phyloP scores from a whole-genome alignment of 2,888 invertebrate genomes.

The Rhaphigaster nebulosa region DNA sequence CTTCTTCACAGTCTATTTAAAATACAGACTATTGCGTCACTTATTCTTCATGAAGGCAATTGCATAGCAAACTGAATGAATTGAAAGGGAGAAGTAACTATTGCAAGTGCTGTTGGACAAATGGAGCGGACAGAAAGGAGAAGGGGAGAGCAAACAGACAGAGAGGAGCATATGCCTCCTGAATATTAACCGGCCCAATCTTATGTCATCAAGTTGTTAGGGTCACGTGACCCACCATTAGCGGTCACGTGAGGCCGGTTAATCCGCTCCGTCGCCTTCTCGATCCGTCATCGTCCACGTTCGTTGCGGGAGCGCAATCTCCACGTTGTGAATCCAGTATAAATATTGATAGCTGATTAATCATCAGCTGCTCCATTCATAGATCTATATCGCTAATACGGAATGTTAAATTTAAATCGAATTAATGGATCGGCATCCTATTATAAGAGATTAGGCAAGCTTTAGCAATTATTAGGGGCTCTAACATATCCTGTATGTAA shows the following conservation, averaged over 20 bases:
- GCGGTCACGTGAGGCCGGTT: constrained; percentile 51
- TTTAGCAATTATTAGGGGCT: neutral
- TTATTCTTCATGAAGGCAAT: neutral
- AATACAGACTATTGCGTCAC: neutral
- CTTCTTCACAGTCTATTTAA: neutral
- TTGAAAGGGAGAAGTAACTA: neutral
- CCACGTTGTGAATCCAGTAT: neutral
- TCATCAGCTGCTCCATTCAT: neutral
- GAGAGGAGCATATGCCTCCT: constrained; percentile 34
- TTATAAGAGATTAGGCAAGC: neutral
- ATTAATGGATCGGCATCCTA: neutral
- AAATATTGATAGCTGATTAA: constrained; percentile 12
- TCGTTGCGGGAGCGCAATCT: neutral
- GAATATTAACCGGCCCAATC: constrained; percentile 57
- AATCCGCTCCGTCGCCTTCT: constrained; percentile 52
- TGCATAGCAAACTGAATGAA: neutral
- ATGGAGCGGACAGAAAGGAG: neutral
- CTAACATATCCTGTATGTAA: neutral
- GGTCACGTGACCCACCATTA: constrained; percentile 56
- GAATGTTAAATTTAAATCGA: neutral
- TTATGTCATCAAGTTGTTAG: constrained; percentile 58
- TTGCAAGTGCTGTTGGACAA: neutral
- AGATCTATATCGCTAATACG: neutral
- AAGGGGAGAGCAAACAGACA: neutral
- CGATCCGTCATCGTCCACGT: constrained; percentile 10